Percentiles rank a stretch among this genome's conserved stretches.
These are phyloP conservation scores for Cochlearius cochlearius DNA, from an alignment of 2,113 vertebrate genomes.

Conservation along the genomic window DNA sequence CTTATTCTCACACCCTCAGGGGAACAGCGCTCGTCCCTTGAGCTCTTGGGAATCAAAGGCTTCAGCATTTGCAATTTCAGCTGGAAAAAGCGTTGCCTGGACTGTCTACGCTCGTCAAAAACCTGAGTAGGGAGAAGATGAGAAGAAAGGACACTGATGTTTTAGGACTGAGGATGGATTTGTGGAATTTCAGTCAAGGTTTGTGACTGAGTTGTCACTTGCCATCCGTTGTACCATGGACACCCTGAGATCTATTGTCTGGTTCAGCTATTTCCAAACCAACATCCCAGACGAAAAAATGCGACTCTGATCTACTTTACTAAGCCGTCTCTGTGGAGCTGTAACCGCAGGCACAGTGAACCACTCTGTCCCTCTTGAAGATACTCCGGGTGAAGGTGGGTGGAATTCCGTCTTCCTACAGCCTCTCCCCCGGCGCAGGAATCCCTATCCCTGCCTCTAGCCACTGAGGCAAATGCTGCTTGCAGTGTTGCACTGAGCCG, in stretches of 20 bases:
- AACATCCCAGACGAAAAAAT: neutral
- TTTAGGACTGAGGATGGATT: neutral
- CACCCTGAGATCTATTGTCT: neutral
- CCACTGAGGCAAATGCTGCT: neutral
- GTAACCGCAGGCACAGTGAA: neutral
- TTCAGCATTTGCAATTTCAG: neutral
- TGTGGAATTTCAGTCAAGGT: neutral
- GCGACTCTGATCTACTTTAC: neutral
- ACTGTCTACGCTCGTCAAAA: neutral
- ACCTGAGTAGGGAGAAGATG: neutral
- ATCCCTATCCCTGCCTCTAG: neutral
- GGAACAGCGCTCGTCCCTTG: neutral
- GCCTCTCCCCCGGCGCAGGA: neutral
- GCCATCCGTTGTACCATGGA: neutral
- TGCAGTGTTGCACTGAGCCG: fast-evolving
- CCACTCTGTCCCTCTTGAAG: neutral
- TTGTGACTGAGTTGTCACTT: neutral
- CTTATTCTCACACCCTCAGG: neutral
- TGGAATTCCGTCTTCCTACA: neutral
- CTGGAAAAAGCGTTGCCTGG: neutral
- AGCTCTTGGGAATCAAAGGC: neutral
- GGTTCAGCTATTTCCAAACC: neutral
- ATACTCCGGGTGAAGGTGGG: neutral
- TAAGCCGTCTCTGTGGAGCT: fast-evolving
- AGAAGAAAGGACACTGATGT: neutral